phyloP scores from a whole-genome alignment of 2,113 vertebrate genomes.

The Esox niger region DNA sequence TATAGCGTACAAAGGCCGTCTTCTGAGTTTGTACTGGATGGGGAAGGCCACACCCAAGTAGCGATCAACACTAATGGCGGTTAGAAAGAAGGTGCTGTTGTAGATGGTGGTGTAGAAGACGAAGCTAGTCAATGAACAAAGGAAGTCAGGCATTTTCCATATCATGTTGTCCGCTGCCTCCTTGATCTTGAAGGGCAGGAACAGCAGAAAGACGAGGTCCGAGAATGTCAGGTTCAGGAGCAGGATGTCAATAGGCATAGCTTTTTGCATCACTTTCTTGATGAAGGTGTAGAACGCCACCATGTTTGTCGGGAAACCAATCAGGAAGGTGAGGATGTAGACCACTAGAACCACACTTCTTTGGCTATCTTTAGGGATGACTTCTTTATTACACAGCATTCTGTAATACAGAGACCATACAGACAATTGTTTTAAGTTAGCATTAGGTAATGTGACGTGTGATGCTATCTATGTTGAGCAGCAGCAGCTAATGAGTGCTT shows the following conservation, averaged over 20 bases:
- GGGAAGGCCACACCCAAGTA: conserved; percentile 86
- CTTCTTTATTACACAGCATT: no score
- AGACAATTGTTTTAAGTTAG: no score
- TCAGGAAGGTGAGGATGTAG: conserved; percentile 80
- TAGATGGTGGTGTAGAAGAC: conserved; percentile 89
- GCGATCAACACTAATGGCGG: conserved; percentile 81
- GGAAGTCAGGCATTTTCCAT: conserved; percentile 69
- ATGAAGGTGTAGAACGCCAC: conserved; percentile 81
- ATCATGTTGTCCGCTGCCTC: conserved; percentile 66
- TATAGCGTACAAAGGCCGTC: conserved; percentile 63
- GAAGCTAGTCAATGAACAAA: conserved; percentile 80
- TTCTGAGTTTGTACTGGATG: conserved; percentile 73
- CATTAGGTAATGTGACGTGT: no score
- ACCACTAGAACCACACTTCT: no score
- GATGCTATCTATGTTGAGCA: no score
- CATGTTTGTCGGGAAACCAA: conserved; percentile 82
- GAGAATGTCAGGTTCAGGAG: conserved; percentile 86
- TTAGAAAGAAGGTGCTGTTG: conserved; percentile 83
- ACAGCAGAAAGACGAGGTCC: conserved; percentile 81
- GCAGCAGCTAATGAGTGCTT: no score
- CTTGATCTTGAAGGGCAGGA: conserved; percentile 85
- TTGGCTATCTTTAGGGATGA: no score
- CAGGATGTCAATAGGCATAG: conserved; percentile 79
- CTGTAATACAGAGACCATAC: no score
- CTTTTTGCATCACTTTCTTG: conserved; percentile 71